A percentile compares a stretch with the other conserved stretches of the same genome.
These are phyloP conservation scores for Apaloderma vittatum DNA, from an alignment of 2,113 vertebrate genomes.

Conservation along the genomic window DNA sequence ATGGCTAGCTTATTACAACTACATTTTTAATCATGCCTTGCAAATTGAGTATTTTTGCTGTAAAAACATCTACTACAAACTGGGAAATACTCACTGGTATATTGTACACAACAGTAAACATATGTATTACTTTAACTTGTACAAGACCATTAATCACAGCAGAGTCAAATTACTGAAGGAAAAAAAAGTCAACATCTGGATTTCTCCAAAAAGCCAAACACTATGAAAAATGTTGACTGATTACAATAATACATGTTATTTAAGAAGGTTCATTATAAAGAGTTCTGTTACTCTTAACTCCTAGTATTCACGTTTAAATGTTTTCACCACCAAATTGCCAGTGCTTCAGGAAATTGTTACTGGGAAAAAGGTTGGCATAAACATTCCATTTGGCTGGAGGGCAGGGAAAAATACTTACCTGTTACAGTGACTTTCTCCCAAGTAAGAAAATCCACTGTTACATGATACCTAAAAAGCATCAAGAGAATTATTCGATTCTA, in stretches of 20 bases:
- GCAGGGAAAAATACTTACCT: background rate
- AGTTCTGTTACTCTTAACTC: background rate
- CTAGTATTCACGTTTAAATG: background rate
- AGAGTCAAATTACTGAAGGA: background rate
- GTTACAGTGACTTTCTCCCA: background rate
- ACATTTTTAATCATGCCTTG: background rate
- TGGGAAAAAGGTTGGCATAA: background rate
- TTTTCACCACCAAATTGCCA: background rate
- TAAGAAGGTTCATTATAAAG: background rate
- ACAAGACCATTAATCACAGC: background rate
- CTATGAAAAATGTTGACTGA: background rate
- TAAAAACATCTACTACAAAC: background rate
- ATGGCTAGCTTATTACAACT: background rate
- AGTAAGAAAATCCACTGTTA: background rate
- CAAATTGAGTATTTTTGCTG: background rate
- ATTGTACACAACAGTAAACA: background rate
- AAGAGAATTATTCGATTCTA: background rate
- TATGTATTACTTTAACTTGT: background rate
- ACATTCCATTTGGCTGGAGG: background rate
- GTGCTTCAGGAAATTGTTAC: background rate
- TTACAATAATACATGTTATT: background rate
- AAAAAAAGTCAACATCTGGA: background rate
- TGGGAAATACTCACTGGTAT: background rate
- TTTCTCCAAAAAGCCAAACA: constrained; percentile 5
- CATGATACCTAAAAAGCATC: background rate